Base-by-base conservation (phyloP, 1,140 invertebrate genomes). In the Drosophila dunni region DNA sequence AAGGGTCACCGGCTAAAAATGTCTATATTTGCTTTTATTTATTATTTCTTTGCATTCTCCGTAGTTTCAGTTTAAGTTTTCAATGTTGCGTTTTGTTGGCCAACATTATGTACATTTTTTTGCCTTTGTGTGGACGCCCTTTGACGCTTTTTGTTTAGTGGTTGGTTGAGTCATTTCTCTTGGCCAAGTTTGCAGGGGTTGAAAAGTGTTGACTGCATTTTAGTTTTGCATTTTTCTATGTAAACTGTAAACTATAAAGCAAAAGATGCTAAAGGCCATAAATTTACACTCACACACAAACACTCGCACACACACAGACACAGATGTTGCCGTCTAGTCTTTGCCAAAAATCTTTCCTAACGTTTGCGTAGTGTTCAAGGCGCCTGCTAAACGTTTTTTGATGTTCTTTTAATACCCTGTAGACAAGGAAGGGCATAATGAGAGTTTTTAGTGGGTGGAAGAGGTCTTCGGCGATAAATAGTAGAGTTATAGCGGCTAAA, bases 1-100 rank as follows among this genome's bases (percentile, higher is more conserved):
- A 88, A 88, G 84, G 84, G 84, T 88, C 84, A 88, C 40, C 65
- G 56, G 48, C 70, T 84, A 89, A 88, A 78, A 56, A 78, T 82
- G 82, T 71, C 7, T 40, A 11, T 53, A 20, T 65, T 46, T 54
- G 15, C 36, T 61, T 61, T 61, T 40, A 51, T 40, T 63, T 51
- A 7, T 61, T 54, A 24, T 62, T 50, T 17, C 54, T 53, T 66
- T 70, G 79, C 42, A 48, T 79, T 62, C 51, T 71, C 62, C 2
- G 5, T 4, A 29, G 24, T 29, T 29, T 45, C 60, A 15, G 17
- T 20, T 20, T 20, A 20, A 56, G 15, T 77, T 81, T 79, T 79
- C 57, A 79, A 76, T 79, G 71, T 81, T 86, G 83, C 38, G 29
- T 79, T 83, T 54, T 48, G 65, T 62, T 72, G 53, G 64, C 65